Conservation (phyloP, 2,888 invertebrate species). For the Leucania comma region DNA sequence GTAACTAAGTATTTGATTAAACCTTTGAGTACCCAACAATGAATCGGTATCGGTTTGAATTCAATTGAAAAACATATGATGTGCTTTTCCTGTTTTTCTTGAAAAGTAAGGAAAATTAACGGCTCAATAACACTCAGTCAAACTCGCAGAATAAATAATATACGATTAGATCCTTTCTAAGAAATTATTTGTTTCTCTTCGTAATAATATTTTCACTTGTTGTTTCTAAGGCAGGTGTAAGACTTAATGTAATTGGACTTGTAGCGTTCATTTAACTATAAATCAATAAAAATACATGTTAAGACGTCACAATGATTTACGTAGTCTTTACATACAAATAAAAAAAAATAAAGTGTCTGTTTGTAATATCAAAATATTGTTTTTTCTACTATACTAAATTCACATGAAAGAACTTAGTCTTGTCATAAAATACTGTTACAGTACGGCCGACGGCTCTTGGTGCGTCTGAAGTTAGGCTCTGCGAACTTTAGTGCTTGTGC, state of each 20-base stretch:
- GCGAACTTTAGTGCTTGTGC: too few species aligned
- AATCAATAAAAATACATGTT: too few species aligned
- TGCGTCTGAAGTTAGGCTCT: too few species aligned
- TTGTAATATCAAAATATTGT: too few species aligned
- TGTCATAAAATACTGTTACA: too few species aligned
- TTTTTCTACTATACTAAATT: too few species aligned
- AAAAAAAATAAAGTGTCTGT: too few species aligned
- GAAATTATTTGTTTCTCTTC: background rate
- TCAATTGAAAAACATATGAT: background rate
- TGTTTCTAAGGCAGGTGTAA: background rate
- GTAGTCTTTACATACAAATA: too few species aligned
- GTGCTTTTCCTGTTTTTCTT: background rate
- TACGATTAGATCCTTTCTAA: background rate
- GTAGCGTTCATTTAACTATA: too few species aligned
- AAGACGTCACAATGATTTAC: too few species aligned
- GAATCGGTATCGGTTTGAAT: background rate
- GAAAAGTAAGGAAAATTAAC: background rate
- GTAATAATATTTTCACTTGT: background rate
- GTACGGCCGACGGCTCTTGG: too few species aligned
- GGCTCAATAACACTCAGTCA: background rate
- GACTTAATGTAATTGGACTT: background rate
- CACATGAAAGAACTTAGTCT: too few species aligned
- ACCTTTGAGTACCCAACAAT: constrained; percentile 10
- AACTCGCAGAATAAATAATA: constrained; percentile 7
- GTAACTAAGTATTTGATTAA: constrained; percentile 5